A percentile compares a stretch with the other conserved stretches of the same genome.
phyloP scores from a whole-genome alignment of 2,113 vertebrate genomes.

The Promerops cafer region DNA sequence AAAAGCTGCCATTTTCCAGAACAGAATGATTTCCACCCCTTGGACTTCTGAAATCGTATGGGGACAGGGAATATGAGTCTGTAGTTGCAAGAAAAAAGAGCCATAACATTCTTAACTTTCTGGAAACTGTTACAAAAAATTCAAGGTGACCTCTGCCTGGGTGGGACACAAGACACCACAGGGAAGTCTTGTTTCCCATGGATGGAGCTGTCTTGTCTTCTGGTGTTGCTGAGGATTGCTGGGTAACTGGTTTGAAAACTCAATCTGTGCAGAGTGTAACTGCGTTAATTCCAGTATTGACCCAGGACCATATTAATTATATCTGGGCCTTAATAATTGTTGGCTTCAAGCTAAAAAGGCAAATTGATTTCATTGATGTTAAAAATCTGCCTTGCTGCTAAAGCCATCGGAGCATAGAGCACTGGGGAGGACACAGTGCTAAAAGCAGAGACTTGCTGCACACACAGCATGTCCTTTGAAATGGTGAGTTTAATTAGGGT shows the following conservation, averaged over 20 bases:
- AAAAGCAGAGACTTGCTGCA: not conserved
- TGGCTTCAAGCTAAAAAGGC: not conserved
- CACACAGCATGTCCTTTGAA: not conserved
- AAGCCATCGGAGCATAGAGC: rapidly evolving
- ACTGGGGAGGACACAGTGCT: not conserved
- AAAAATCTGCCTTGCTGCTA: not conserved
- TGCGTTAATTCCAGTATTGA: not conserved
- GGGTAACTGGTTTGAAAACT: not conserved
- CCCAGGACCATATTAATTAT: not conserved
- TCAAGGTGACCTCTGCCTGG: not conserved
- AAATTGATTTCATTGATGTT: not conserved
- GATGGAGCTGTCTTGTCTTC: not conserved
- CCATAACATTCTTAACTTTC: not conserved
- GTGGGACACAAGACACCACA: not conserved
- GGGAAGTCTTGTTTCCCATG: not conserved
- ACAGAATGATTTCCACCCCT: not conserved
- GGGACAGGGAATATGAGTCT: not conserved
- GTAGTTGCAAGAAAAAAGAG: not conserved
- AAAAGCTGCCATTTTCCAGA: not conserved
- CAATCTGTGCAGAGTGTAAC: not conserved
- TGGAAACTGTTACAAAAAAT: not conserved
- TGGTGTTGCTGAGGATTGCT: not conserved
- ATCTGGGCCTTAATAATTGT: not conserved
- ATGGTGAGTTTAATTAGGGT: not conserved
- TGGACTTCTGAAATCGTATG: not conserved